Conservation (phyloP, 2,888 invertebrate species). For the Tetranychus truncatus region DNA sequence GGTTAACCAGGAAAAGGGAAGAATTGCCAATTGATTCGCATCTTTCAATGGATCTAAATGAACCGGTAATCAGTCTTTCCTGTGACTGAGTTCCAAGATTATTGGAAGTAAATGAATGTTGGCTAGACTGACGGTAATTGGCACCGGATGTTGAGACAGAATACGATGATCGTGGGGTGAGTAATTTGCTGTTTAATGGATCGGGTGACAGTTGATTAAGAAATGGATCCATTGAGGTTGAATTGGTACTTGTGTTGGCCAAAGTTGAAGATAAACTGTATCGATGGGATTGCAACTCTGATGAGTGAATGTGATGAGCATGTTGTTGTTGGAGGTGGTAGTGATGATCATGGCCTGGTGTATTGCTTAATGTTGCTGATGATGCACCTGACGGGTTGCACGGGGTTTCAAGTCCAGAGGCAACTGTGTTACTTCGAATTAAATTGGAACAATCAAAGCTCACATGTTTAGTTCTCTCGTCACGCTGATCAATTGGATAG, state of each 20-base stretch:
- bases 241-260: background rate
- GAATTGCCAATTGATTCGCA: background rate
- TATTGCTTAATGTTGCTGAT: background rate
- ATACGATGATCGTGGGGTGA: no score
- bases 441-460: conserved; percentile 43
- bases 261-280: background rate
- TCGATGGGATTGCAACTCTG: background rate
- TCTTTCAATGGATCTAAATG: conserved; percentile 10
- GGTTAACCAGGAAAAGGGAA: background rate
- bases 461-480: conserved; percentile 56
- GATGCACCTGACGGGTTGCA: background rate
- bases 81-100: background rate
- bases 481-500: conserved; percentile 17
- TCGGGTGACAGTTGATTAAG: background rate
- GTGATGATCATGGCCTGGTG: background rate
- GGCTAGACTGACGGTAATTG: background rate
- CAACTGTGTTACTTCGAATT: conserved; percentile 50
- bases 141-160: background rate
- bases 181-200: background rate
- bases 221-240: background rate
- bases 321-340: background rate
- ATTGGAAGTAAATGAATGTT: background rate
- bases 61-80: conserved; percentile 13
- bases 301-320: background rate
- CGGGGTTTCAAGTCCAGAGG: conserved; percentile 20